Evolutionary conservation across 2,888 invertebrate genomes (phyloP), one percentile per base, ranked within the genome.

Genomic region (Ormyrus thymus): DNA sequence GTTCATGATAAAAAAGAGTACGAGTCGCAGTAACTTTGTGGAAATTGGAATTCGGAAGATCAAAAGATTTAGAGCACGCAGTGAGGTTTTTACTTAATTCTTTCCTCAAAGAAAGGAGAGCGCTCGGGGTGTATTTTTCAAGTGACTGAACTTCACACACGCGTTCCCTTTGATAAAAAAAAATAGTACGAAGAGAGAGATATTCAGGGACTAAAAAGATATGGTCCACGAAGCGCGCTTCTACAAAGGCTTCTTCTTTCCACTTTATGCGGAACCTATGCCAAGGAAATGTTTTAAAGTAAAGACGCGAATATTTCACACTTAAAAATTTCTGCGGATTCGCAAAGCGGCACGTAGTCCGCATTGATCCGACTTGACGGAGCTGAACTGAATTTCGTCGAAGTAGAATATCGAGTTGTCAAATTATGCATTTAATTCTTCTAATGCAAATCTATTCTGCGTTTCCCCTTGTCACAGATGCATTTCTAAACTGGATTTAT

Each of bases 111-210:
- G 79, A 79, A 61, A 75, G 56, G 50, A 66, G 66, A 4, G 29
- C 29, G 2, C 48, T 53, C 48, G 4, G 43, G 66, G 13, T 75
- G 65, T 61, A 61, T 75, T 74, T 78, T 79, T 70, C 70, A 53
- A 75, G 70, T 69, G 79, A 66, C 70, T 79, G 70, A 79, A 75
- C 61, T 65, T 75, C 50, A 53, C 71, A 51, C 70, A 45, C 75
- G 2, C 48, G 51, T 65, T 72, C 68, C 68, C 77, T 78, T 78
- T 72, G 77, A 78, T 61, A 78, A 64, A 65, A 70, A 64, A 56
- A 46, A 29, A 29, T 29, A 29, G 29, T 29, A 29, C 29, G 29
- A 4, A 29, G 29, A 29, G 29, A 71, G 55, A 71, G 70, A 79
- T 71, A 79, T 76, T 71, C 51, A 56, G 66, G 55, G 56, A 66